Base-by-base conservation (phyloP, 2,113 vertebrate genomes). In the Mugil cephalus region DNA sequence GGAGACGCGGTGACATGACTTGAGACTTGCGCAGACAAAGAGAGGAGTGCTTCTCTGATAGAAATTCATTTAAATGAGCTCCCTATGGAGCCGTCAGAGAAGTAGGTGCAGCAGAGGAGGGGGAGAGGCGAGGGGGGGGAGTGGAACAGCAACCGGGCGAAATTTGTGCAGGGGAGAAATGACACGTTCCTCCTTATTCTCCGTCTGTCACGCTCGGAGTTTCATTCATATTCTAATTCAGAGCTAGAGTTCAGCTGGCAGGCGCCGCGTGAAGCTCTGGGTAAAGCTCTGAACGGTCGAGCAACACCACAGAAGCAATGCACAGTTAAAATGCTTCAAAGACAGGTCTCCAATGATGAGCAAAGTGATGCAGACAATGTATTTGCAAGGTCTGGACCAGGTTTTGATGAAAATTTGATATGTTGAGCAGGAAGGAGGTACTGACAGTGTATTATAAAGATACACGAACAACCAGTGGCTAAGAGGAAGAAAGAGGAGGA, bases 181-280 rank as follows among this genome's bases (percentile, higher is more conserved):
- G 63, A 76, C 71, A 76, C 50, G 65, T 51, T 74, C 69, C 45
- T 59, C 21, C 21, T 58, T 82, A 67, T 68, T 42, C 51, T 53
- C 52, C 69, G 70, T 75, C 82, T 77, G 48, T 78, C 79, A 74
- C 43, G 17, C 50, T 70, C 48, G 30, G 42, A 73, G 52, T 75
- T 64, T 81, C 42, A 71, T 87, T 89, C 82, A 82, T 65, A 76
- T 86, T 84, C 36, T 72, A 66, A 78, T 80, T 73, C 64, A 51
- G 45, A 61, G 59, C 64, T 54, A 19, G 61, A 59, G 74, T 72
- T 85, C 68, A 77, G 54, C 77, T 77, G 71, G 59, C 74, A 77
- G 71, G 51, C 67, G 9, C 53, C 66, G 51, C 52, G 60, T 14
- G n/a, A 62, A 72, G 63, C 53, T 63, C 42, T 5, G 48, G 52